Evolutionary conservation across 2,797 vertebrate species (phyloP).

Genomic region (Chromis chromis): DNA sequence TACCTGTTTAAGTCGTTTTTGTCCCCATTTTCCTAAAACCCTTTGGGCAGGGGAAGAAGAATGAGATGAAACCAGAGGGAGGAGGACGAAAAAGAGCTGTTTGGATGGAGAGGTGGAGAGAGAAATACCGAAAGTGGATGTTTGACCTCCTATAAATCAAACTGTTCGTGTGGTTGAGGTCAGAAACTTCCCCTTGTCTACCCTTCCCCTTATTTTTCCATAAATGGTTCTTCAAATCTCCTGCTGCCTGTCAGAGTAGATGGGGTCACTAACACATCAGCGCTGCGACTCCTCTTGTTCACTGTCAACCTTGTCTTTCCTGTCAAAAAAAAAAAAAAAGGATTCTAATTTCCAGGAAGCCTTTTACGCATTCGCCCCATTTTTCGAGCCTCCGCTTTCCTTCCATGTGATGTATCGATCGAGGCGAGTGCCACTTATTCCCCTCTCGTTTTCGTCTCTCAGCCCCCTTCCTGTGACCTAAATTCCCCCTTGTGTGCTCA

Average conservation of each 20-base stretch:
- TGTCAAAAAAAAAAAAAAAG: constrained; percentile 37
- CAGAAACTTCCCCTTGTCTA: constrained; percentile 37
- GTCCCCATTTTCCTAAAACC: constrained; percentile 56
- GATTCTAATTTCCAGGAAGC: constrained; percentile 49
- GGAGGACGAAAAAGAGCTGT: background rate
- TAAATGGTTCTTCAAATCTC: constrained; percentile 40
- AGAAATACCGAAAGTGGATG: constrained; percentile 6
- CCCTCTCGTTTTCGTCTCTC: constrained; percentile 29
- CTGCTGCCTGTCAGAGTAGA: constrained; percentile 49
- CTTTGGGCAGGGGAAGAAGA: constrained; percentile 24
- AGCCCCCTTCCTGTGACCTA: constrained; percentile 66
- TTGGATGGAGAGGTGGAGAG: background rate
- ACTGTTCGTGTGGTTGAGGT: constrained; percentile 42
- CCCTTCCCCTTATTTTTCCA: constrained; percentile 19
- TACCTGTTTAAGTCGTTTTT: constrained; percentile 72
- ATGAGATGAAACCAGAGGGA: constrained; percentile 5
- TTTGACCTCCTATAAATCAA: constrained; percentile 63
- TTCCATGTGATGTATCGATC: constrained; percentile 59
- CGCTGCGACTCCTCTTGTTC: constrained; percentile 24
- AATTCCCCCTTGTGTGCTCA: constrained; percentile 69
- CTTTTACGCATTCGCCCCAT: constrained; percentile 28
- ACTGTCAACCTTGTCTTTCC: constrained; percentile 37
- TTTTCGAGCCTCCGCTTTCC: constrained; percentile 19
- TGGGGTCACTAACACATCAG: constrained; percentile 35
- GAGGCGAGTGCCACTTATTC: constrained; percentile 41